These are phyloP conservation scores for Tinamus guttatus DNA, from an alignment of 2,113 vertebrate species.

Conservation along the genomic window DNA sequence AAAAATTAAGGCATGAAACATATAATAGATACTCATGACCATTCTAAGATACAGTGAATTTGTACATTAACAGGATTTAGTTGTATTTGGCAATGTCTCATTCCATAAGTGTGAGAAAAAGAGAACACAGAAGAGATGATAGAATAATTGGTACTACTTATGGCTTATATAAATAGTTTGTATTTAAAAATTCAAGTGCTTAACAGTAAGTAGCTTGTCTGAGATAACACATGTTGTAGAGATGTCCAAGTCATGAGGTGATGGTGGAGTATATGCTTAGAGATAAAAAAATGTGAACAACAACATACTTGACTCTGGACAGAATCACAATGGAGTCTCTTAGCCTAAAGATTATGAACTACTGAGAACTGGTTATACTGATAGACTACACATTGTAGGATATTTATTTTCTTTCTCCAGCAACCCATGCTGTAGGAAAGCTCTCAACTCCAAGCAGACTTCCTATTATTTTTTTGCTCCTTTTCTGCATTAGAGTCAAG, in stretches of 20 bases:
- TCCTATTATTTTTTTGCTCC: background rate
- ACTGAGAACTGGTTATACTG: background rate
- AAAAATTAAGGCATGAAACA: background rate
- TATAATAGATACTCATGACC: background rate
- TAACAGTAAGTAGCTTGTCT: background rate
- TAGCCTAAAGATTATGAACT: background rate
- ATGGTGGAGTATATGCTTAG: background rate
- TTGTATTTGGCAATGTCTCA: background rate
- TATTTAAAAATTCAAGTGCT: background rate
- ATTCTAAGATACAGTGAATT: background rate
- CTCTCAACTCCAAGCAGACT: background rate
- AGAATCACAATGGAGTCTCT: background rate
- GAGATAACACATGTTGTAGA: background rate
- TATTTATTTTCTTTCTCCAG: background rate
- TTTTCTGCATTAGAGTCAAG: background rate
- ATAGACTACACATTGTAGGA: background rate
- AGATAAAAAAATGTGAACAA: background rate
- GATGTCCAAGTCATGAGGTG: background rate
- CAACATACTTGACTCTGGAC: background rate
- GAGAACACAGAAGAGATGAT: background rate
- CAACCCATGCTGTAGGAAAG: too few relatives aligned
- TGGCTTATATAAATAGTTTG: background rate
- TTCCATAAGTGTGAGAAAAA: background rate
- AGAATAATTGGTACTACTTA: background rate
- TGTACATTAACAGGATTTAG: background rate